Conservation (phyloP, 2,113 vertebrate species). For the Anolis carolinensis region DNA sequence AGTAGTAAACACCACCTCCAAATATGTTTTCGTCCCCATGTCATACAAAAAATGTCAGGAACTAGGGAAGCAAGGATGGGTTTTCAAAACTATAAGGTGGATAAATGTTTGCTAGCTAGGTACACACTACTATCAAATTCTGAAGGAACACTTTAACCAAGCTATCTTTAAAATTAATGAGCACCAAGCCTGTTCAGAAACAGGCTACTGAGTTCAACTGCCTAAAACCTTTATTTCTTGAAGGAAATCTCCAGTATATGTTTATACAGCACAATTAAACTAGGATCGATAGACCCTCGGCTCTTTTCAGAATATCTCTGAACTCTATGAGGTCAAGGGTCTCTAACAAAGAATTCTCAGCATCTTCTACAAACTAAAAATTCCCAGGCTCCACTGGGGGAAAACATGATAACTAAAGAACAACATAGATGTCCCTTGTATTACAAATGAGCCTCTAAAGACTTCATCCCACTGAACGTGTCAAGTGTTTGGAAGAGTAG, state of each 20-base stretch:
- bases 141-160: neutral
- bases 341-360: no score
- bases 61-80: neutral
- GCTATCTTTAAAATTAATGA: neutral
- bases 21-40: accelerated
- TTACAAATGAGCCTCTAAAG: no score
- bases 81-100: neutral
- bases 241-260: neutral
- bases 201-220: neutral
- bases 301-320: no score
- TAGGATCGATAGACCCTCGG: neutral
- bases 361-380: neutral
- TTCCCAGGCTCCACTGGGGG: neutral
- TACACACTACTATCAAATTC: neutral
- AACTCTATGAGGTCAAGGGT: no score
- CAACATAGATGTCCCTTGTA: no score
- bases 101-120: neutral
- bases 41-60: neutral
- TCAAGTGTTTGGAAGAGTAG: no score
- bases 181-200: neutral
- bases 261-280: neutral
- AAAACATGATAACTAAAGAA: neutral
- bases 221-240: neutral
- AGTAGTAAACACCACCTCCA: neutral
- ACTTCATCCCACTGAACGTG: no score